Base-by-base conservation (phyloP, 2,113 vertebrate genomes). In the Hystrix brachyura region DNA sequence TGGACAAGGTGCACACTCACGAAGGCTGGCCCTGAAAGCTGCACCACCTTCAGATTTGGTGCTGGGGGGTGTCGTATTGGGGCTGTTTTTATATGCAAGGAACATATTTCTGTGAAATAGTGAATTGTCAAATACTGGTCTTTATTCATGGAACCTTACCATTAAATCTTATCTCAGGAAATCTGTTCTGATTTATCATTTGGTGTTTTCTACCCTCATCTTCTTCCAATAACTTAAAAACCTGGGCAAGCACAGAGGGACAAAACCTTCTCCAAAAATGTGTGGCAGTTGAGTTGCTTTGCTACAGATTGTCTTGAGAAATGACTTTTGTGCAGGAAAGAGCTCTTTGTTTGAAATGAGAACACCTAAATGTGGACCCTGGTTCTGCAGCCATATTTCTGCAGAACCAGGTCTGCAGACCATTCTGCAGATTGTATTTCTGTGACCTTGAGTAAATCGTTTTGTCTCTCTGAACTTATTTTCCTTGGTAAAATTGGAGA, bases 141-240 rank as follows among this genome's bases (percentile, higher is more conserved):
- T 94, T 85, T 78, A 72, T 94, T 64, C 34, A 29, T 82, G 12
- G 21, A 34, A 48, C 29, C 2, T 9, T 71, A 83, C 12, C 23
- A 38, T 29, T 71, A 67, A 55, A n/a, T 60, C 55, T 79, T 94
- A 76, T 86, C 87, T 25, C n/a, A 91, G 60, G 51, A 94, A 90
- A 65, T 84, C 53, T 88, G 10, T 7, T 88, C 65, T 69, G 55
- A 71, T 93, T 92, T 38, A 53, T 81, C 43, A 65, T 43, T 65
- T 80, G 64, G 13, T 94, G 19, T 67, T 95, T 93, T 82, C 43
- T 67, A 92, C 29, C 8, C 5, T 76, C 62, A 87, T 76, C 25
- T 93, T 62, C 55, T 94, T 95, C 80, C 46, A 92, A 46, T 81
- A 59, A 90, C 48, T 95, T 64, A 74, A 90, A 96, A 79, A 82